phyloP scores from a whole-genome alignment of 1,140 invertebrate genomes.

The Microplitis mediator region DNA sequence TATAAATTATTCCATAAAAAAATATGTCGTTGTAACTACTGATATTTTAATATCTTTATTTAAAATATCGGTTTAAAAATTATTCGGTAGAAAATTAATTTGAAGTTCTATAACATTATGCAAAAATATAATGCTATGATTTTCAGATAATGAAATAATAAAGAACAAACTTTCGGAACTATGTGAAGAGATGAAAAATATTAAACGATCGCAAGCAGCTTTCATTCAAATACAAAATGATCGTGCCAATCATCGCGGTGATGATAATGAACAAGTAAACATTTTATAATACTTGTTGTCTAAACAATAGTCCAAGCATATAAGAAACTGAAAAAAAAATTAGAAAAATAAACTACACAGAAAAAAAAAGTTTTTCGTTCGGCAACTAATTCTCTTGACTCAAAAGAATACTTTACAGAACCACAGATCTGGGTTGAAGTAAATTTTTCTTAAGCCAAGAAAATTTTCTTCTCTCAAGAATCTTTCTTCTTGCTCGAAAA shows the following conservation, averaged over 20 bases:
- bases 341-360: too few relatives aligned
- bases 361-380: not conserved
- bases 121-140: not conserved
- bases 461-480: not conserved
- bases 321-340: too few relatives aligned
- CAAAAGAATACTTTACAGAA: too few relatives aligned
- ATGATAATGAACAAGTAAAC: not conserved
- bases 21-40: not conserved
- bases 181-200: not conserved
- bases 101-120: not conserved
- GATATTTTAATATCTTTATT: not conserved
- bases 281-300: not conserved
- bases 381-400: not conserved
- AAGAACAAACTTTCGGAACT: not conserved
- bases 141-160: constrained; percentile 4
- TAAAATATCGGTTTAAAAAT: too few relatives aligned
- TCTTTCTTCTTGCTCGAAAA: not conserved
- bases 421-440: too few relatives aligned
- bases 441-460: too few relatives aligned
- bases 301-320: not conserved
- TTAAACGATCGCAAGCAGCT: not conserved
- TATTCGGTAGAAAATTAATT: not conserved
- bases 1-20: not conserved
- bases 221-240: not conserved
- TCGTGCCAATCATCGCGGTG: not conserved